Evolutionary conservation across 2,797 vertebrate genomes (phyloP), one percentile per base, ranked within the genome.

Genomic region (Pangasius macronema): DNA sequence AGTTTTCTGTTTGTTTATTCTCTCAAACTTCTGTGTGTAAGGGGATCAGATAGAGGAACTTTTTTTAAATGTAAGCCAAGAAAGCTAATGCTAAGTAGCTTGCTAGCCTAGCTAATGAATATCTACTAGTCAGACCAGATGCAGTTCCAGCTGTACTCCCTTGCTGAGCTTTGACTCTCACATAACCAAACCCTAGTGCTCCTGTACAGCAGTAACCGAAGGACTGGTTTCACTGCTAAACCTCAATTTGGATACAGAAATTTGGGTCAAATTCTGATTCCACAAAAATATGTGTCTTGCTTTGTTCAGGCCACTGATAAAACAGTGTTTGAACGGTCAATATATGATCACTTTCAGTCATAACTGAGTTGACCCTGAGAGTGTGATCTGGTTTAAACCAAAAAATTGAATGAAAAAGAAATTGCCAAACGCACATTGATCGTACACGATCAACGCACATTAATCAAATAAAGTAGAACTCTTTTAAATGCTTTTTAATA

Each of bases 21-120:
- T 22, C 27, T 14, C n/a, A 73, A 72, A 87, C 30, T 51, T 73
- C 30, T 86, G 2, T 46, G 63, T 46, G 49, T 53, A 55, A 53
- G 65, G n/a, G 20, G 46, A 53, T 68, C 20, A 22, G n/a, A n/a
- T 22, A 46, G n/a, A 51, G n/a, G 42, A 82, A 22, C 6, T 36
- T 53, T 63, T 67, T 65, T 65, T 24, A 11, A 57, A 22, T 65
- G 42, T 30, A 68, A 51, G 46, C 82, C 63, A 68, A 67, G 42
- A 51, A 83, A 22, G 42, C 61, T 67, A 83, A 67, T 33, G 10
- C 49, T 20, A 68, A 36, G 82, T 16, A 83, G 82, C 30, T 24
- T 83, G 82, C 36, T 83, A 36, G 20, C 82, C 46, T 36, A 36
- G 63, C 82, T 68, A 68, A 68, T 53, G 63, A 27, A 20, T 68